A percentile compares a stretch with the other conserved stretches of the same genome.
Conservation (phyloP, 2,797 vertebrate species). For the Argya squamiceps region DNA sequence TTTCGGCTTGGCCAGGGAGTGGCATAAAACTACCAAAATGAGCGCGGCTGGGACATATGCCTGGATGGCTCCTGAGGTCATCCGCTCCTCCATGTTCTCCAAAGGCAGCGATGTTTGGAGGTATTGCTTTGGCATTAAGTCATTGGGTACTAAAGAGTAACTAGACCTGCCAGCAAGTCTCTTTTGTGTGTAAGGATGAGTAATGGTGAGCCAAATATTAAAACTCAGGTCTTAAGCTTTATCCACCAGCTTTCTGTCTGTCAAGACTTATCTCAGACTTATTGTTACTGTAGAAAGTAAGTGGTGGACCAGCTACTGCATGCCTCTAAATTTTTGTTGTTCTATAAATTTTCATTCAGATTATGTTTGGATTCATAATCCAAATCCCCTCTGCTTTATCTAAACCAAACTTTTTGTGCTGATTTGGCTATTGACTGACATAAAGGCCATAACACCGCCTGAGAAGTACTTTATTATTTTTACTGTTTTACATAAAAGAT, state of each 20-base stretch:
- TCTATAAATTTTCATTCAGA: background rate
- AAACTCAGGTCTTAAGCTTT: background rate
- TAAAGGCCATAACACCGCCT: background rate
- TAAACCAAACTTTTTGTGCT: background rate
- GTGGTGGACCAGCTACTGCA: background rate
- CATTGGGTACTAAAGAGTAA: background rate
- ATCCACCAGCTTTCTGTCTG: background rate
- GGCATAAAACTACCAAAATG: constrained; percentile 98
- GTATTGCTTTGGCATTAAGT: constrained; percentile 73
- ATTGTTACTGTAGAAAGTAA: background rate
- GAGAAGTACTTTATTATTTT: background rate
- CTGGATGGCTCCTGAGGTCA: constrained; percentile 98
- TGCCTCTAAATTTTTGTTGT: background rate
- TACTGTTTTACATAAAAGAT: background rate
- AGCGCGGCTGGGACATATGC: constrained; percentile 95
- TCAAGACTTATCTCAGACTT: background rate
- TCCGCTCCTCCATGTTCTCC: constrained; percentile 96
- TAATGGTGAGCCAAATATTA: background rate
- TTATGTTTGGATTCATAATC: background rate
- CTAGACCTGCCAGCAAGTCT: background rate
- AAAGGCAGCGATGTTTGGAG: constrained; percentile 98
- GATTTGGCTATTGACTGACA: background rate
- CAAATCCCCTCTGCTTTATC: background rate
- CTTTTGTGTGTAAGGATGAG: background rate
- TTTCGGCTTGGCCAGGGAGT: constrained; percentile 95